A percentile compares a stretch with the other conserved stretches of the same genome.
These are phyloP conservation scores for Sebastes paucispinis DNA, from an alignment of 2,797 vertebrate genomes.

Conservation along the genomic window DNA sequence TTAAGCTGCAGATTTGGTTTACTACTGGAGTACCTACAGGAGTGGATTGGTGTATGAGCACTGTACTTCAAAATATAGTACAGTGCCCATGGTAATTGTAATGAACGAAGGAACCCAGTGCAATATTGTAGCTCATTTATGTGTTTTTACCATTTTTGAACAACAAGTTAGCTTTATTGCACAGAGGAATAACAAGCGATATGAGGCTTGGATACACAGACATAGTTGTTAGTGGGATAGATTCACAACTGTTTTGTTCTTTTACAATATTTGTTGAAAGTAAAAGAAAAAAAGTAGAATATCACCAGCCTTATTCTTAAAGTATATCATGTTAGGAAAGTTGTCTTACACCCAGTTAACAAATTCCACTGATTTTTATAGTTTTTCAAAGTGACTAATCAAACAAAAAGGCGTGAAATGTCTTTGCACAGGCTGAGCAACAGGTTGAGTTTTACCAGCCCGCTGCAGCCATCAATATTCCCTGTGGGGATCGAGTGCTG, in stretches of 20 bases:
- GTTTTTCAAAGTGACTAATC: slow-evolving; percentile 1
- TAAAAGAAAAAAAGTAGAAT: not conserved
- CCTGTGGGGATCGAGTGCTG: slow-evolving; percentile 26
- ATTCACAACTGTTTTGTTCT: not conserved
- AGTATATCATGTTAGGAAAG: not conserved
- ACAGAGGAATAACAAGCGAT: not conserved
- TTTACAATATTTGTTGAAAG: not conserved
- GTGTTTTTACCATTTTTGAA: not conserved
- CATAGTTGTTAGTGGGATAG: not conserved
- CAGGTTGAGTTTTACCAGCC: slow-evolving; percentile 19
- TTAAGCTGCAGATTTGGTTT: not conserved
- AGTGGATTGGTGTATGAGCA: not conserved
- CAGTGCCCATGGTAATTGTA: not conserved
- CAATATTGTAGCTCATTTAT: not conserved
- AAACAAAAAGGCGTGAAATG: slow-evolving; percentile 28
- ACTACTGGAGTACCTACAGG: not conserved
- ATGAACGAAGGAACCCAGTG: not conserved
- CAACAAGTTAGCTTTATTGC: not conserved
- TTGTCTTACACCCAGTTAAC: not conserved
- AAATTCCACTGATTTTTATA: not conserved
- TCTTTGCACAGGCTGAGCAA: slow-evolving; percentile 4
- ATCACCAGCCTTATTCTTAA: not conserved
- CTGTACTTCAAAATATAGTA: not conserved
- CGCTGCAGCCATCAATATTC: slow-evolving; percentile 33
- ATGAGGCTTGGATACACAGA: not conserved